phyloP scores from a whole-genome alignment of 2,797 vertebrate genomes.

The Typhlichthys subterraneus region DNA sequence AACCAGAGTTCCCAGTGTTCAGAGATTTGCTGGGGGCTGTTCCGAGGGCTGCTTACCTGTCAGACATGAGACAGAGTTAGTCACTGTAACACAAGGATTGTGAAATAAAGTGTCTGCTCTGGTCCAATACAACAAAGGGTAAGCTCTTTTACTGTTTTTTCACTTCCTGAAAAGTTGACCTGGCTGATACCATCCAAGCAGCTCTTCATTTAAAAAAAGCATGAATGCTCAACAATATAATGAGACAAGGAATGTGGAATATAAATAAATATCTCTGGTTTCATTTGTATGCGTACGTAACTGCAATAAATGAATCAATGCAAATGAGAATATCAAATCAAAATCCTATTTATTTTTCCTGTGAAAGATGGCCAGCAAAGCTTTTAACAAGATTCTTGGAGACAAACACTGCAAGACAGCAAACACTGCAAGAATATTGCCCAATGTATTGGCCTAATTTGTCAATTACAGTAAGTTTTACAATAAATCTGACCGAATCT shows the following conservation, averaged over 20 bases:
- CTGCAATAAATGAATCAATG: neutral
- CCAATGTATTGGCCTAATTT: neutral
- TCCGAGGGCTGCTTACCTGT: conserved; percentile 63
- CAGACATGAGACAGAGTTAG: conserved; percentile 65
- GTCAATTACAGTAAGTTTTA: neutral
- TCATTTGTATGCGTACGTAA: neutral
- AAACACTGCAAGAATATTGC: neutral
- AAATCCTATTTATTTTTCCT: neutral
- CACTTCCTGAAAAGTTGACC: conserved; percentile 22
- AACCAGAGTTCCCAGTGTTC: conserved; percentile 62
- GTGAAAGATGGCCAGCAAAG: neutral
- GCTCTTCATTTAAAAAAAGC: conserved; percentile 9
- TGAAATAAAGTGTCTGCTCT: conserved; percentile 46
- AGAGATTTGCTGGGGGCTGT: conserved; percentile 69
- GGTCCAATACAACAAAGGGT: conserved; percentile 29
- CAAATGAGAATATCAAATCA: neutral
- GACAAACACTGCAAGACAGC: neutral
- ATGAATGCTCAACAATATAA: conserved; percentile 6
- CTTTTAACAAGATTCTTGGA: neutral
- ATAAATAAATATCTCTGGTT: neutral
- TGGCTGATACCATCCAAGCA: neutral
- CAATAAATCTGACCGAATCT: neutral
- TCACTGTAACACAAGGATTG: conserved; percentile 61
- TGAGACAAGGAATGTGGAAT: neutral
- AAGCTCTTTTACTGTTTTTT: conserved; percentile 30